Evolutionary conservation across 2,888 invertebrate species (phyloP).

Genomic region (Griposia aprilina): DNA sequence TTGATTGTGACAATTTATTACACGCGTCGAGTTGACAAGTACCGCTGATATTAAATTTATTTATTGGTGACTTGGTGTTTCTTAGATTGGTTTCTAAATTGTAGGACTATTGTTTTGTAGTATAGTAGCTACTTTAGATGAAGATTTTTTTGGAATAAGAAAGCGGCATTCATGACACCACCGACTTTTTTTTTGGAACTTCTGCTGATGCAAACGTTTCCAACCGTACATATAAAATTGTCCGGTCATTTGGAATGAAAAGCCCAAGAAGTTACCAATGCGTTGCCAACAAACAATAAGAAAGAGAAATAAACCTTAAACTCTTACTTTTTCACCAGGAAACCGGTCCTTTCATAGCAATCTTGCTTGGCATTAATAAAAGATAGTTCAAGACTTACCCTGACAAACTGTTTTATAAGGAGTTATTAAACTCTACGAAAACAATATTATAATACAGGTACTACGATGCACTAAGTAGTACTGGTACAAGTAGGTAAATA

Average conservation of each 20-base stretch:
- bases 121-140: no score
- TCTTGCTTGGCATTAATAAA: background rate
- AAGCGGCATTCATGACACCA: background rate
- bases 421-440: no score
- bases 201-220: no score
- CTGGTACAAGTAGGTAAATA: background rate
- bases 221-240: no score
- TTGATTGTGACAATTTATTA: slow-evolving; percentile 60
- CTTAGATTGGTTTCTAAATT: slow-evolving; percentile 11
- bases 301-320: background rate
- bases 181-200: no score
- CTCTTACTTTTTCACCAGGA: background rate
- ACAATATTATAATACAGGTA: no score
- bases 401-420: background rate
- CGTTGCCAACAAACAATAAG: background rate
- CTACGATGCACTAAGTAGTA: background rate
- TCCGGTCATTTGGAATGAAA: background rate
- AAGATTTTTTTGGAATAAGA: background rate
- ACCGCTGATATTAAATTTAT: slow-evolving; percentile 34
- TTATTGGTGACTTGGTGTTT: slow-evolving; percentile 20
- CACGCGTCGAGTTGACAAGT: slow-evolving; percentile 26
- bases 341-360: background rate
- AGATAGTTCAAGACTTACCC: background rate
- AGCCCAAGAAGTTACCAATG: background rate
- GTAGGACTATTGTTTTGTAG: background rate